Conservation (phyloP, 2,113 vertebrate genomes). For the Oenanthe oenanthe region DNA sequence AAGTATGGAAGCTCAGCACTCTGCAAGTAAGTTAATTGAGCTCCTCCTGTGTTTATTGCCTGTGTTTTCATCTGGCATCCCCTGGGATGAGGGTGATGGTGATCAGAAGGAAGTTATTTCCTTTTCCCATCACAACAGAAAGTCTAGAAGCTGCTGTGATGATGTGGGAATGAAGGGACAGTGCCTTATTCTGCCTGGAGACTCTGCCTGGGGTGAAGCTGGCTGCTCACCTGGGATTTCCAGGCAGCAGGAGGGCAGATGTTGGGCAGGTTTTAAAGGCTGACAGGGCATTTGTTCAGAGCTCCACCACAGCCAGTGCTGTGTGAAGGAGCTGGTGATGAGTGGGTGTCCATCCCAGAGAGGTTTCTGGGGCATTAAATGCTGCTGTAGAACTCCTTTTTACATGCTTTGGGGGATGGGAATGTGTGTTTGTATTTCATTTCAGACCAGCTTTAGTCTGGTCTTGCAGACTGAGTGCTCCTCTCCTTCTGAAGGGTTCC, state of each 20-base stretch:
- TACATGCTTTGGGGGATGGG: not conserved
- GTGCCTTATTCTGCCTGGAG: not conserved
- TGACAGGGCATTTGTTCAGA: not conserved
- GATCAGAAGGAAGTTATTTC: not conserved
- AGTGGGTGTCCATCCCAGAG: not conserved
- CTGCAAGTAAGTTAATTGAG: not conserved
- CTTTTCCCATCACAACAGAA: fast-evolving
- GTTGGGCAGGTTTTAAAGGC: not conserved
- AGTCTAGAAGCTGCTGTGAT: not conserved
- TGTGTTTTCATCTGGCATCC: not conserved
- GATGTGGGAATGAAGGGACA: fast-evolving
- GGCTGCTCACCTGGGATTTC: not conserved
- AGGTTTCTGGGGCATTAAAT: not conserved
- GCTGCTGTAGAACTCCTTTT: not conserved
- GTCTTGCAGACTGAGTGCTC: not conserved
- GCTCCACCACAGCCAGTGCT: fast-evolving
- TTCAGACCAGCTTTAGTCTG: not conserved
- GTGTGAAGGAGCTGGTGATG: not conserved
- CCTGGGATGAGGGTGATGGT: not conserved
- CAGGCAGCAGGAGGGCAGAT: not conserved
- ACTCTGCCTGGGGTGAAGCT: not conserved
- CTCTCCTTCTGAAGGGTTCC: not conserved
- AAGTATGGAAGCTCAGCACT: not conserved
- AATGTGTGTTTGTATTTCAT: not conserved
- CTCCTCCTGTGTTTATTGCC: not conserved